Percentiles rank a stretch among this genome's conserved stretches.
These are phyloP conservation scores for Eristalis intricaria DNA, from an alignment of 2,888 invertebrate species.

Conservation along the genomic window DNA sequence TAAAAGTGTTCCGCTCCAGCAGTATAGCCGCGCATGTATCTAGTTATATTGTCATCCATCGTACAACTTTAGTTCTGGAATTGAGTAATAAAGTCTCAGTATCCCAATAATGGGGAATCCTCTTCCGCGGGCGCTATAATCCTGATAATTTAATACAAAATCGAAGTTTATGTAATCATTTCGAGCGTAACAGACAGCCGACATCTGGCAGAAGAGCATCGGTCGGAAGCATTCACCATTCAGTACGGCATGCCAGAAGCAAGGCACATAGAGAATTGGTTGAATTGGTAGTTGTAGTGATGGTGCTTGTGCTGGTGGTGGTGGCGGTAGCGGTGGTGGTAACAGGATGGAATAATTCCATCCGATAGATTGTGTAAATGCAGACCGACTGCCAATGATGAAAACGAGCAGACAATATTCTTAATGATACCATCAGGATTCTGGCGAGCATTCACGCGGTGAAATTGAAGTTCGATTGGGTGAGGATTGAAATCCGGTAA, in stretches of 20 bases:
- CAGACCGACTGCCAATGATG: constrained; percentile 70
- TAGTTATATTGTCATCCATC: constrained; percentile 8
- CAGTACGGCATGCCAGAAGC: neutral
- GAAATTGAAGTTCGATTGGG: constrained; percentile 41
- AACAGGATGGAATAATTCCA: constrained; percentile 51
- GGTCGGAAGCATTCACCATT: constrained; percentile 6
- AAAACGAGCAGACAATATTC: constrained; percentile 70
- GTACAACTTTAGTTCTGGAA: constrained; percentile 28
- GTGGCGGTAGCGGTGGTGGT: neutral
- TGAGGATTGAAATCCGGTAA: neutral
- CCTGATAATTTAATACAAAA: constrained; percentile 72
- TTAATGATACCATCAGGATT: constrained; percentile 69
- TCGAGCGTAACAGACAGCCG: constrained; percentile 70
- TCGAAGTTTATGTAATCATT: constrained; percentile 72
- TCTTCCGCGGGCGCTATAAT: constrained; percentile 69
- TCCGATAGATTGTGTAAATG: constrained; percentile 68
- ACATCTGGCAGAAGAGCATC: constrained; percentile 60
- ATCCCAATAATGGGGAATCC: constrained; percentile 59
- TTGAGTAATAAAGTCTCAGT: constrained; percentile 66
- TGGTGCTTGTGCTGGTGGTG: neutral
- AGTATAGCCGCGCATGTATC: neutral
- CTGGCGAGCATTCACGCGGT: constrained; percentile 59
- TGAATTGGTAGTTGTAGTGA: constrained; percentile 1
- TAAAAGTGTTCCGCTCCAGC: neutral
- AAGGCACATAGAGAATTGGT: neutral